Conservation (phyloP, 2,888 invertebrate species). For the Creontiades dilutus region DNA sequence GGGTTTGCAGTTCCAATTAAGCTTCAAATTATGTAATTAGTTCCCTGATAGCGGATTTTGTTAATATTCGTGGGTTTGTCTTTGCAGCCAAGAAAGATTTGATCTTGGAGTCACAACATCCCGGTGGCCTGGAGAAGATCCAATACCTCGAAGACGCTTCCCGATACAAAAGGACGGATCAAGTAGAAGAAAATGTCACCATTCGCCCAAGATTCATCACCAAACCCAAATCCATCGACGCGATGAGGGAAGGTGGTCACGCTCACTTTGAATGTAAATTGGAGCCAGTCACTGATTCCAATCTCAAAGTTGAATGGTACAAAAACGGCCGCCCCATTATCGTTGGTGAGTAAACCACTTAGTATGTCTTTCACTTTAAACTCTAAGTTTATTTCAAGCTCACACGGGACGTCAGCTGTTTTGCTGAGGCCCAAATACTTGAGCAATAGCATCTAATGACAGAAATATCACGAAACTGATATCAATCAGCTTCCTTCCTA, state of each 20-base stretch:
- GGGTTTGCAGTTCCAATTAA: too few species aligned
- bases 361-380: too few species aligned
- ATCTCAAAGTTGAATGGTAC: slow-evolving; percentile 97
- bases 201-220: slow-evolving; percentile 91
- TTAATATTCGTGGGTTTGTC: too few species aligned
- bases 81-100: slow-evolving; percentile 89
- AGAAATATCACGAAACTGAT: too few species aligned
- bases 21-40: too few species aligned
- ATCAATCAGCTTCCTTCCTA: too few species aligned
- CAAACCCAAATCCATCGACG: slow-evolving; percentile 91
- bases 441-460: too few species aligned
- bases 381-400: too few species aligned
- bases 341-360: slow-evolving; percentile 82
- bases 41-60: too few species aligned
- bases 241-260: slow-evolving; percentile 92
- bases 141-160: slow-evolving; percentile 93
- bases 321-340: slow-evolving; percentile 96
- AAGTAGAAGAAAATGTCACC: slow-evolving; percentile 90
- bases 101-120: slow-evolving; percentile 92
- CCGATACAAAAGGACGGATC: slow-evolving; percentile 89
- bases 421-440: too few species aligned
- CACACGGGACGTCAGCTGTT: too few species aligned
- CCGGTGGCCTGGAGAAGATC: slow-evolving; percentile 94
- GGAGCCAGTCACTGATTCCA: slow-evolving; percentile 97
- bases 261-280: slow-evolving; percentile 99